Evolutionary conservation across 2,113 vertebrate genomes (phyloP).

Genomic region (Syngnathus scovelli): DNA sequence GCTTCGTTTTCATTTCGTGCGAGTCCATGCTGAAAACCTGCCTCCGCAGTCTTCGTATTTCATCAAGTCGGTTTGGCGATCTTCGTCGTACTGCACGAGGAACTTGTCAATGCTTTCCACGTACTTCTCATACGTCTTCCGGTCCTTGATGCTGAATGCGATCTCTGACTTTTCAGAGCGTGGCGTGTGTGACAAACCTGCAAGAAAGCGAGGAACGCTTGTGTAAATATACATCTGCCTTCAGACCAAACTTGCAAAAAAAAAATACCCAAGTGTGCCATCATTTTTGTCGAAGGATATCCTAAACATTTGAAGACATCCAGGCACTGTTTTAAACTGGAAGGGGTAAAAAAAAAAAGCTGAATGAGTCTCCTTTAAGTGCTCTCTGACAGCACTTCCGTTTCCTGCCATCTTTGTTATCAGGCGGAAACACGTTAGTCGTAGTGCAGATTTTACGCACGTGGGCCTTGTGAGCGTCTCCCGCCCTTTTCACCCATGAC

Average conservation of each 20-base stretch:
- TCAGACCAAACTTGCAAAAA: no score
- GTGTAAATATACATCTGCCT: no score
- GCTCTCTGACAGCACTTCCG: neutral
- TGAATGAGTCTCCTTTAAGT: neutral
- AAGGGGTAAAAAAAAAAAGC: neutral
- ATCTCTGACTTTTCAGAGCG: slow-evolving; percentile 78
- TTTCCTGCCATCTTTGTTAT: slow-evolving; percentile 3
- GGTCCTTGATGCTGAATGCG: slow-evolving; percentile 52
- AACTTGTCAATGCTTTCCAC: slow-evolving; percentile 55
- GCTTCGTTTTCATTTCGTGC: no score
- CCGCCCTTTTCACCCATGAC: slow-evolving; percentile 58
- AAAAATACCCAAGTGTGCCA: neutral
- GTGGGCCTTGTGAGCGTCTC: slow-evolving; percentile 50
- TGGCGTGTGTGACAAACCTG: slow-evolving; percentile 74
- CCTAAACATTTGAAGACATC: neutral
- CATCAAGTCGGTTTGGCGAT: slow-evolving; percentile 40
- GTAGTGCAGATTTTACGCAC: neutral
- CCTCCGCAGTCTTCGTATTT: slow-evolving; percentile 79
- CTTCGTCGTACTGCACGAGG: slow-evolving; percentile 60
- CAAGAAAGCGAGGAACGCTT: slow-evolving; percentile 2
- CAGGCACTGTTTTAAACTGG: neutral
- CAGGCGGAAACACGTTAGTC: slow-evolving; percentile 1
- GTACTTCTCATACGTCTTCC: slow-evolving; percentile 49
- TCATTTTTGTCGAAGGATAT: neutral
- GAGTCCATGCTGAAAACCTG: slow-evolving; percentile 51